phyloP scores from a whole-genome alignment of 2,113 vertebrate species.

The Tympanuchus pallidicinctus region DNA sequence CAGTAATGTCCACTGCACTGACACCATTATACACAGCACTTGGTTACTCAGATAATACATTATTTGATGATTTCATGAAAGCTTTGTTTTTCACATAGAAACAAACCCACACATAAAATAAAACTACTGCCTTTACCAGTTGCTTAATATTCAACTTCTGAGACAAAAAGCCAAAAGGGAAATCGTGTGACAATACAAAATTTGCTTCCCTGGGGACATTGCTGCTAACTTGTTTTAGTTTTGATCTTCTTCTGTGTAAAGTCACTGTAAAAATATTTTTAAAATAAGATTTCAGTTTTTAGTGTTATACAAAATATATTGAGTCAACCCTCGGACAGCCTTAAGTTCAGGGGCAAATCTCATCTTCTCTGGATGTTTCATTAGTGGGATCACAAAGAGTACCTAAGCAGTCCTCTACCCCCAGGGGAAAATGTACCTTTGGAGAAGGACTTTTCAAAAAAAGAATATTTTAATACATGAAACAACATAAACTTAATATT shows the following conservation, averaged over 20 bases:
- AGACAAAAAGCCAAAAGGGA: background rate
- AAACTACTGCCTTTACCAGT: background rate
- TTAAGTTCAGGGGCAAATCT: background rate
- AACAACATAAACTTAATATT: conserved; percentile 17
- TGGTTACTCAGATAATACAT: background rate
- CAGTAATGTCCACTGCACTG: background rate
- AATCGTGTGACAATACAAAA: background rate
- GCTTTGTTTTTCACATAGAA: background rate
- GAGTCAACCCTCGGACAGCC: conserved; percentile 31
- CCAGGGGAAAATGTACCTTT: background rate
- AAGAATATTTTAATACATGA: background rate
- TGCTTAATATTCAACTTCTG: background rate
- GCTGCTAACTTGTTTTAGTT: background rate
- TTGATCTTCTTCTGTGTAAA: background rate
- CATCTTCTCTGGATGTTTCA: conserved; percentile 40
- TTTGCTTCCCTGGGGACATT: background rate
- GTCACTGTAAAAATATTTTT: background rate
- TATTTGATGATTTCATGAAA: background rate
- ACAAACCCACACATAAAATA: background rate
- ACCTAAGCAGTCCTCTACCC: background rate
- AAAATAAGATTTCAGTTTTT: conserved; percentile 9
- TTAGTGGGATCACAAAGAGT: conserved; percentile 31
- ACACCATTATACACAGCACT: background rate
- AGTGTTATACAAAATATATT: conserved; percentile 4
- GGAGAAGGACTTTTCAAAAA: background rate